Percentiles rank a stretch among this genome's conserved stretches.
Evolutionary conservation across 2,888 invertebrate species (phyloP).

Genomic region (Charanyca ferruginea): DNA sequence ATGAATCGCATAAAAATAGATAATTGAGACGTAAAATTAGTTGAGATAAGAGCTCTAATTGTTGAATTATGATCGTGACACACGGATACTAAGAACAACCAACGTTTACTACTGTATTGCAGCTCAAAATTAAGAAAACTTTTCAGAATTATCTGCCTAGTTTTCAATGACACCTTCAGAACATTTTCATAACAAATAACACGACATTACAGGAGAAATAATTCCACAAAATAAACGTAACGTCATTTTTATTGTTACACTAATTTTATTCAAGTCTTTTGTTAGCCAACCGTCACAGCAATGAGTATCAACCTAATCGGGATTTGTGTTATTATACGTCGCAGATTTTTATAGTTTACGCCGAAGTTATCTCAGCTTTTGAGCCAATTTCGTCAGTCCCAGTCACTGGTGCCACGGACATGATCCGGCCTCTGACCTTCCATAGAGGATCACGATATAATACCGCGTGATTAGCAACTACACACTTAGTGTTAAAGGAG

Average conservation of each 20-base stretch:
- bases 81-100: slow-evolving; percentile 18
- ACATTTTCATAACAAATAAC: neutral
- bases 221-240: neutral
- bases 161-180: neutral
- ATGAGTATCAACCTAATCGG: slow-evolving; percentile 63
- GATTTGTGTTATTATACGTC: slow-evolving; percentile 70
- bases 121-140: neutral
- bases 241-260: neutral
- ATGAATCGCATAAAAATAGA: slow-evolving; percentile 62
- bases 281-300: slow-evolving; percentile 8
- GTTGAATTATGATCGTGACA: slow-evolving; percentile 63
- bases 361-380: slow-evolving; percentile 71
- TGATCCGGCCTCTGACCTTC: slow-evolving; percentile 66
- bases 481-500: slow-evolving; percentile 18
- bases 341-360: slow-evolving; percentile 70
- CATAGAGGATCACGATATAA: slow-evolving; percentile 60
- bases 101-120: neutral
- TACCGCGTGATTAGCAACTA: slow-evolving; percentile 53
- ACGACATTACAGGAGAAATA: neutral
- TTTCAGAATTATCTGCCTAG: neutral
- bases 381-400: slow-evolving; percentile 70
- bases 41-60: slow-evolving; percentile 69
- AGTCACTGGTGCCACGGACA: slow-evolving; percentile 72
- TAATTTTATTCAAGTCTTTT: neutral
- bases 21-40: slow-evolving; percentile 67